phyloP scores from a whole-genome alignment of 2,888 invertebrate species.

The Drosophila testacea region DNA sequence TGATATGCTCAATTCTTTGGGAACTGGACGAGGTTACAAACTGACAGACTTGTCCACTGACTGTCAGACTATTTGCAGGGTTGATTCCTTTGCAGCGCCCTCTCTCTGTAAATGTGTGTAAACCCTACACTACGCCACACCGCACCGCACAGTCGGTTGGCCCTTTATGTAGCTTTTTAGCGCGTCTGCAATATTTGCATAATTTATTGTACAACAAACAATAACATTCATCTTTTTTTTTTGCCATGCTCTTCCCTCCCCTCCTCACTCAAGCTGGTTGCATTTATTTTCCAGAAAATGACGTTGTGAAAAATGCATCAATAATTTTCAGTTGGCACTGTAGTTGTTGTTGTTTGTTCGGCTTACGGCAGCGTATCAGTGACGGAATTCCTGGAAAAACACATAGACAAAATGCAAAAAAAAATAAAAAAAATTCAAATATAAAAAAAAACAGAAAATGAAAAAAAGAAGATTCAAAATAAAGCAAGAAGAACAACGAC shows the following conservation, averaged over 20 bases:
- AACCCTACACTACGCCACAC: not conserved
- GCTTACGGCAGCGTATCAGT: constrained; percentile 68
- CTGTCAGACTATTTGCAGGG: constrained; percentile 20
- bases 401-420: constrained; percentile 69
- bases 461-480: constrained; percentile 30
- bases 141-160: not conserved
- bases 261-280: constrained; percentile 14
- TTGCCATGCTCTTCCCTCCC: not conserved
- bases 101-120: constrained; percentile 11
- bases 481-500: constrained; percentile 36
- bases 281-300: constrained; percentile 75
- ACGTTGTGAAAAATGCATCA: constrained; percentile 80
- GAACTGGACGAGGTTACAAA: not conserved
- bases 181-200: constrained; percentile 79
- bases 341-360: constrained; percentile 20
- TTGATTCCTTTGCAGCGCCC: constrained; percentile 14
- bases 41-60: constrained; percentile 16
- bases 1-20: constrained; percentile 16
- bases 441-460: constrained; percentile 29
- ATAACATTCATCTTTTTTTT: constrained; percentile 34
- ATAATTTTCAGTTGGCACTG: constrained; percentile 45
- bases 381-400: constrained; percentile 83
- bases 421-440: constrained; percentile 11
- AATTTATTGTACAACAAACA: constrained; percentile 78
- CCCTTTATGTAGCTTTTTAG: constrained; percentile 45